Evolutionary conservation across 2,888 invertebrate genomes (phyloP).

Genomic region (Linnaemya vulpina): DNA sequence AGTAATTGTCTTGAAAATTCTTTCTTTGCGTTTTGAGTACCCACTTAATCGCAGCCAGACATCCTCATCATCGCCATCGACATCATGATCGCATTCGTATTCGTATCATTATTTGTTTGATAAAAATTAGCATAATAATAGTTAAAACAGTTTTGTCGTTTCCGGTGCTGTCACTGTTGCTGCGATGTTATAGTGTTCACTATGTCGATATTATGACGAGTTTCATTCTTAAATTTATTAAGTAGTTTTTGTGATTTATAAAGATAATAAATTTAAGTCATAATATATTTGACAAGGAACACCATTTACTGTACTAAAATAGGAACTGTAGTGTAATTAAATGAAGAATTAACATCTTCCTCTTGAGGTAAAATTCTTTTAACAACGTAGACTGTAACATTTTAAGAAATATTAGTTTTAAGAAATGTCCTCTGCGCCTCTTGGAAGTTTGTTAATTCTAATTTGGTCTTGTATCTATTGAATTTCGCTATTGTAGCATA

Average conservation of each 20-base stretch:
- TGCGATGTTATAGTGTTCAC: not conserved
- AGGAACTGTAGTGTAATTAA: too few species aligned
- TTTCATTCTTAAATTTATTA: constrained; percentile 4
- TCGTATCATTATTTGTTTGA: constrained; percentile 57
- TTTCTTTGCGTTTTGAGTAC: constrained; percentile 15
- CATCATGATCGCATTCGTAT: not conserved
- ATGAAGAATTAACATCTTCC: too few species aligned
- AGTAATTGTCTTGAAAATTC: constrained; percentile 37
- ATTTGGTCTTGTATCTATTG: too few species aligned
- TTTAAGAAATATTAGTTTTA: too few species aligned
- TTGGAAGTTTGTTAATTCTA: too few species aligned
- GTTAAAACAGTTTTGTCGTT: constrained; percentile 71
- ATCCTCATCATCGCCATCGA: constrained; percentile 10
- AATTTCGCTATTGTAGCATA: too few species aligned
- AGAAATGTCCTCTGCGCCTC: too few species aligned
- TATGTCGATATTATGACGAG: constrained; percentile 41
- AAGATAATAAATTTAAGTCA: not conserved
- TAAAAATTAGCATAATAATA: constrained; percentile 77
- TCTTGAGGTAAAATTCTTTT: too few species aligned
- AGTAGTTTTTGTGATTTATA: constrained; percentile 10
- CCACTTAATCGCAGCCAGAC: constrained; percentile 26
- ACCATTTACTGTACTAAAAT: not conserved
- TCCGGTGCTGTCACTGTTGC: constrained; percentile 72
- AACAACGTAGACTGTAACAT: too few species aligned
- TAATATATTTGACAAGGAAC: not conserved